Evolutionary conservation across 2,797 vertebrate genomes (phyloP), one percentile per base, ranked within the genome.

Genomic region (Megaceryle alcyon): DNA sequence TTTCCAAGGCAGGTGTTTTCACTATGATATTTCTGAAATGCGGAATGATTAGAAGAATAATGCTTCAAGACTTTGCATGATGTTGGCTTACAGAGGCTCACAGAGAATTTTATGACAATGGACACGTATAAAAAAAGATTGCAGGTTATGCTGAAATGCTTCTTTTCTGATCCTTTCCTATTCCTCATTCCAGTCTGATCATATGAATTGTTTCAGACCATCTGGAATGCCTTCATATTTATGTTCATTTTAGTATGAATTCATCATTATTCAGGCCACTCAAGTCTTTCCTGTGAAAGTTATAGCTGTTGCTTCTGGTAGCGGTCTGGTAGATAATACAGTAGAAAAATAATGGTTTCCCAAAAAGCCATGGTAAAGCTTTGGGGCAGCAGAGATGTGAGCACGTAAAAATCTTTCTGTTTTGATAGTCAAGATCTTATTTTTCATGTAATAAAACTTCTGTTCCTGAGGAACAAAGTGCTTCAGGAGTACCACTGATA

Each of bases 1-100:
- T 31, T 94, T 83, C 84, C 65, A 69, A 88, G 71, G 29, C 73
- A 82, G 78, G 65, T 90, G 61, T 90, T 94, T 92, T 65, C 66
- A 48, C 35, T 70, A 6, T 46, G 44, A n/a, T 65, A 73, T 82
- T 95, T 90, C n/a, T 77, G 54, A 88, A 91, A 80, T 56, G n/a
- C 19, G 60, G 25, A 64, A 72, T 69, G 60, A 82, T 88, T 82
- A 87, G 53, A 86, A 72, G 85, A 91, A 61, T 26, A 59, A n/a
- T 37, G 23, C 85, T 71, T 85, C 41, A 33, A 72, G 77, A 60
- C 56, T 49, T 82, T 37, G 35, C 51, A 26, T 39, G 35, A 28
- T 57, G 39, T 53, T 81, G 54, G 33, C 70, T 86, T 82, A 57
- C 7, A 54, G 77, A 81, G 46, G 29, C 80, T 95, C 23, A 86